Evolutionary conservation across 2,888 invertebrate species (phyloP), one percentile per base, ranked within the genome.

Genomic region (Augiades crinisus): DNA sequence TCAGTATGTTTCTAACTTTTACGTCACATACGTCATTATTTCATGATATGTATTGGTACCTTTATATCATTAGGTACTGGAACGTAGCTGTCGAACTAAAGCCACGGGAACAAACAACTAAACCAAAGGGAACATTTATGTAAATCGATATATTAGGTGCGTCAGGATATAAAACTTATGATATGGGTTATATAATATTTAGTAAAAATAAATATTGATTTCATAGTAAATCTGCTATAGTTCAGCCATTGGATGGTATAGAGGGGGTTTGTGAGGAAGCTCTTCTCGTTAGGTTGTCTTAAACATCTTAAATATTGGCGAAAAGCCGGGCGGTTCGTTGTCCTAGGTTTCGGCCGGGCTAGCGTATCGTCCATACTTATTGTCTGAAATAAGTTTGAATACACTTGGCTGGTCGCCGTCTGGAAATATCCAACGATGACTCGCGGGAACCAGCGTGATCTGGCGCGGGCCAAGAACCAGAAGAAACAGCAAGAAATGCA

Each of bases 381-480:
- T 62, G 58, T 10, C 56, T 54, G 53, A 55, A 56, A 65, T 62
- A 65, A 65, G 59, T 68, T 65, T 67, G 59, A 22, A 55, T 60
- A 56, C 46, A 33, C 56, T 59, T 63, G 63, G 19, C 6, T 30
- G 19, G 19, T 69, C 69, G 57, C 49, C 40, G 52, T 47, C 30
- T 63, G 63, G 64, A 62, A n/a, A n/a, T n/a, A n/a, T n/a, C n/a
- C n/a, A n/a, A n/a, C n/a, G n/a, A 90, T 90, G 90, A 90, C 90
- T 67, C 87, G 90, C 86, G 98, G 98, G 72, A 98, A 98, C 86
- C 98, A 98, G 89, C 94, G 98, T 75, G 98, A 98, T 83, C 91
- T 98, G 80, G 98, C 98, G 63, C 94, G 98, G 63, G 94, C 94
- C 64, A 98, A 97, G 85, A 96, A 96, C 80, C 93, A 94, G 77